Evolutionary conservation across 1,140 invertebrate genomes (phyloP).

Genomic region (Panagrolaimus sp.): DNA sequence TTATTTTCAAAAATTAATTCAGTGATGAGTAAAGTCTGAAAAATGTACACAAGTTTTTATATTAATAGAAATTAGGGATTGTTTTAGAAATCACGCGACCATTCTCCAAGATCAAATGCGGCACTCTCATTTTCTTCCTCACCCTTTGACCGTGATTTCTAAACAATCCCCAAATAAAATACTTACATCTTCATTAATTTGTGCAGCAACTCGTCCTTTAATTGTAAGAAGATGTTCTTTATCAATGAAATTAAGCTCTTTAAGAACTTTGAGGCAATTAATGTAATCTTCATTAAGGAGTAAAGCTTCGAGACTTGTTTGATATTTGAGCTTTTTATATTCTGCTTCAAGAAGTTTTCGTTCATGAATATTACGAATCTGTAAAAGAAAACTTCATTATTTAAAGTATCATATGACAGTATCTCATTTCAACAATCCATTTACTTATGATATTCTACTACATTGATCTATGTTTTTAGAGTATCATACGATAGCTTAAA

Average conservation of each 20-base stretch:
- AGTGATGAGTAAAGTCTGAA: conserved; percentile 80
- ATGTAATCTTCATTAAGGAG: conserved; percentile 81
- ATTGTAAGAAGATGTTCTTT: conserved; percentile 68
- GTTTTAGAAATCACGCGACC: no score
- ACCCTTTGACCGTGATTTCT: no score
- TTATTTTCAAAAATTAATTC: conserved; percentile 90
- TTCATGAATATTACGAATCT: neutral
- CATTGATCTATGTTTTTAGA: no score
- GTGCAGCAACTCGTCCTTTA: conserved; percentile 87
- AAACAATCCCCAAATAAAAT: no score
- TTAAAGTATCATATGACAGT: no score
- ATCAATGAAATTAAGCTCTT: conserved; percentile 69
- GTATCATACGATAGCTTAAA: conserved; percentile 12
- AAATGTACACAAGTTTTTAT: conserved; percentile 22
- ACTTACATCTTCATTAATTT: conserved; percentile 73
- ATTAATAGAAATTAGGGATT: no score
- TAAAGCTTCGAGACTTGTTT: conserved; percentile 73
- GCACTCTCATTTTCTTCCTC: no score
- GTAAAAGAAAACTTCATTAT: neutral
- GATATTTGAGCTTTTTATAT: conserved; percentile 25
- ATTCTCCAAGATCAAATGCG: no score
- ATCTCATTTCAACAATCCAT: no score
- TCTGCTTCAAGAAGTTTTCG: neutral
- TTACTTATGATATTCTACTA: no score
- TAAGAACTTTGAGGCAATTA: conserved; percentile 74